A percentile compares a stretch with the other conserved stretches of the same genome.
phyloP scores from a whole-genome alignment of 2,797 vertebrate genomes.

The Apogon hyalosoma region DNA sequence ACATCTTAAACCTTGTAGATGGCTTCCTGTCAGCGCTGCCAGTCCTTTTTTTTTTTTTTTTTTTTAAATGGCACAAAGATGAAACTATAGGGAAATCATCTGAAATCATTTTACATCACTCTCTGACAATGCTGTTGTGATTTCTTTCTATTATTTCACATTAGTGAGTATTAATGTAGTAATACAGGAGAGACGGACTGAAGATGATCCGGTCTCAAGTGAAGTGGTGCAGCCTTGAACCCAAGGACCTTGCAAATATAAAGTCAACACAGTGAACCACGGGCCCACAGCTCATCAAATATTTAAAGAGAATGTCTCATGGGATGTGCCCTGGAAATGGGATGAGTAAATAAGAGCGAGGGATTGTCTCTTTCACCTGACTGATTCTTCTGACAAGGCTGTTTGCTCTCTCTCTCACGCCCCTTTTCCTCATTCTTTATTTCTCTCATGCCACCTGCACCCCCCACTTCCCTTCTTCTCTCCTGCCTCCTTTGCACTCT shows the following conservation, averaged over 20 bases:
- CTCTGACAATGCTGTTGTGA: not conserved
- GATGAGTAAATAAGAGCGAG: constrained; percentile 80
- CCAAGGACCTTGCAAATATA: constrained; percentile 62
- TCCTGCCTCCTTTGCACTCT: constrained; percentile 30
- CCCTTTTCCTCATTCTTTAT: constrained; percentile 61
- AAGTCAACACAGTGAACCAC: constrained; percentile 65
- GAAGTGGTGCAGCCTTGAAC: constrained; percentile 43
- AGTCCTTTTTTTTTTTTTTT: constrained; percentile 11
- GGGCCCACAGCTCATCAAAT: constrained; percentile 79
- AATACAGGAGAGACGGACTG: not conserved
- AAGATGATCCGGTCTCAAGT: constrained; percentile 2
- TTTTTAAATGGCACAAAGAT: too few relatives aligned
- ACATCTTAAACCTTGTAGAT: constrained; percentile 47
- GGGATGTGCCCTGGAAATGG: constrained; percentile 78
- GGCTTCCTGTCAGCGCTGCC: constrained; percentile 38
- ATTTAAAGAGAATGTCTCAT: constrained; percentile 78
- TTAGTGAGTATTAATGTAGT: not conserved
- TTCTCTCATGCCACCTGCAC: constrained; percentile 60
- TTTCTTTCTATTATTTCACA: not conserved
- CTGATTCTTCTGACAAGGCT: constrained; percentile 77
- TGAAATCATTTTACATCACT: constrained; percentile 9
- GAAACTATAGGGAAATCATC: too few relatives aligned
- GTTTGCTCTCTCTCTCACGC: constrained; percentile 60
- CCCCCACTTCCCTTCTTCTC: constrained; percentile 13
- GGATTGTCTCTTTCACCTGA: constrained; percentile 83